Evolutionary conservation across 2,113 vertebrate genomes (phyloP), one percentile per base, ranked within the genome.

Genomic region (Amazona guildingii): DNA sequence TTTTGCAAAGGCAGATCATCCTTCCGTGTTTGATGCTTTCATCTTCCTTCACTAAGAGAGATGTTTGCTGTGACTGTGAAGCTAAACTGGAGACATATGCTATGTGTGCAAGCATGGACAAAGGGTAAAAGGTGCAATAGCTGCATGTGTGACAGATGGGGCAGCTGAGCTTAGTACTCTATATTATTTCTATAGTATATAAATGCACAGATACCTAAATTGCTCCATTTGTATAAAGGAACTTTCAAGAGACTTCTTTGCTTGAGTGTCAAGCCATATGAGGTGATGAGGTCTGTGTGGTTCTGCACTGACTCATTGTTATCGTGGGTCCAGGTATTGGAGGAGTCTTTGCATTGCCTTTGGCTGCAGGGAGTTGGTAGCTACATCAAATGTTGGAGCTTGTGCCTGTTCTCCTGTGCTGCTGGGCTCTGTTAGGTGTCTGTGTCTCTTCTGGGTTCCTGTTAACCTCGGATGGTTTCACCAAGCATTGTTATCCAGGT

Each of bases 31-130:
- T 37, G 9, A 3, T 33, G 14, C 11, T 33, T 68, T 20, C 33
- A 8, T 44, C 20, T 6, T 27, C 35, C 49, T 49, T 33, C 41
- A 1, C 5, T 10, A 5, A 3, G 4, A 24, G 17, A 3, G 25
- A 2, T 6, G 13, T 41, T 35, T 59, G 48, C 39, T 16, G 3
- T 6, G 51, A 5, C 27, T 23, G 27, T 14, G 75, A 35, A 57
- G 33, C 62, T 20, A 10, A 27, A 33, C n/a, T 44, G 7, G 4
- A 57, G 83, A 24, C 9, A 2, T 28, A 7, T 2, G 3, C 1
- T 7, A 4, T 0, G 11, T 1, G 3, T 11, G 6, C 21, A 35
- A 33, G 66, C 29, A 20, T 1, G 31, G 49, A 7, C 19, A 35
- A 33, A 49, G 7, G 17, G 23, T 7, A 33, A 18, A 59, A 59